A percentile compares a stretch with the other conserved stretches of the same genome.
Evolutionary conservation across 2,888 invertebrate genomes (phyloP).

Genomic region (Caenorhabditis auriculariae): DNA sequence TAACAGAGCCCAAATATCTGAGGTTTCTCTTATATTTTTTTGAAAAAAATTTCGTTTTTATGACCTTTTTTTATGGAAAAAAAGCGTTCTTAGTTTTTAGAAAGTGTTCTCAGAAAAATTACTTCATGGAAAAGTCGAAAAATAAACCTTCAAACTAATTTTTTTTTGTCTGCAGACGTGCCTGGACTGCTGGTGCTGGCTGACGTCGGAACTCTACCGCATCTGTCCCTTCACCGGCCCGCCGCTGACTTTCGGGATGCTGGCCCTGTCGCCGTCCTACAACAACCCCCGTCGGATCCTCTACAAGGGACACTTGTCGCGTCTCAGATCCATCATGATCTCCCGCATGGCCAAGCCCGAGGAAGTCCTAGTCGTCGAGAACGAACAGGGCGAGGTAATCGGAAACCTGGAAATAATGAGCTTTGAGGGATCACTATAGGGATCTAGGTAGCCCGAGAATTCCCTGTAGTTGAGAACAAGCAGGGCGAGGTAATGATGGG

Average conservation of each 20-base stretch:
- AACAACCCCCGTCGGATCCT: too few relatives aligned
- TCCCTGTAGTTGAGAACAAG: too few relatives aligned
- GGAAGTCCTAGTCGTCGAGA: constrained; percentile 98
- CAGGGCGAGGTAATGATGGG: too few relatives aligned
- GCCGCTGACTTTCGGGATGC: background rate
- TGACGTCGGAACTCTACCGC: constrained; percentile 88
- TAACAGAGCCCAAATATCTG: too few relatives aligned
- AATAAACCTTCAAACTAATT: background rate
- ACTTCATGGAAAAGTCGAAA: background rate
- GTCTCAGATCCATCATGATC: constrained; percentile 93
- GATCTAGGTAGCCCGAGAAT: too few relatives aligned
- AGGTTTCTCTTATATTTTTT: too few relatives aligned
- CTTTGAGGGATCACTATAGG: background rate
- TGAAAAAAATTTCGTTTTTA: too few relatives aligned
- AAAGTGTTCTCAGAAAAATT: background rate
- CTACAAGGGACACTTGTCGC: constrained; percentile 42
- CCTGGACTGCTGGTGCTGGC: constrained; percentile 94
- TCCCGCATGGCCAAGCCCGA: constrained; percentile 99
- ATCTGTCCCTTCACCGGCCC: constrained; percentile 74
- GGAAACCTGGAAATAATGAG: background rate
- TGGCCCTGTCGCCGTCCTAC: background rate
- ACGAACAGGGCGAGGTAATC: constrained; percentile 89
- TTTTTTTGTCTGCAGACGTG: constrained; percentile 84
- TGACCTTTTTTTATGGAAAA: too few relatives aligned
- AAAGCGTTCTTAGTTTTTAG: background rate